Evolutionary conservation across 2,797 vertebrate species (phyloP).

Genomic region (Neosilurus hyrtlii): DNA sequence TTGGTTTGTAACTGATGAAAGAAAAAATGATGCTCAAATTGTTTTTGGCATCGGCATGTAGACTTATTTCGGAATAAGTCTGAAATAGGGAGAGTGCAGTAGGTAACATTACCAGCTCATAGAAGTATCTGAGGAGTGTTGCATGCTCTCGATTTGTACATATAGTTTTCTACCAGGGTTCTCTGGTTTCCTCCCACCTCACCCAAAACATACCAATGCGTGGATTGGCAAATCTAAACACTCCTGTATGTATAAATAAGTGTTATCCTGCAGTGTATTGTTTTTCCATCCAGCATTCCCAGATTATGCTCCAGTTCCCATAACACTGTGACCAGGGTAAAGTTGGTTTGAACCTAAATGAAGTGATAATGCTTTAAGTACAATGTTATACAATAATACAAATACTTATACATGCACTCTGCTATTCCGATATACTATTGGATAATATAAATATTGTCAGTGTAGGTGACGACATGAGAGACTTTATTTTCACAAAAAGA

Average conservation of each 20-base stretch:
- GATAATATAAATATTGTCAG: no score
- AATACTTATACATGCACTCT: background rate
- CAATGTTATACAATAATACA: background rate
- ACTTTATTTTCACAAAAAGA: background rate
- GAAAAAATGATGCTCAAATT: conserved; percentile 5
- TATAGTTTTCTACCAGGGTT: background rate
- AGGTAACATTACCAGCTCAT: no score
- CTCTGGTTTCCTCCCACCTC: background rate
- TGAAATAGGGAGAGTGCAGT: background rate
- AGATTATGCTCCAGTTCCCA: background rate
- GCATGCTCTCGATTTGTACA: background rate
- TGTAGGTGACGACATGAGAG: background rate
- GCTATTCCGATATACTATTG: background rate
- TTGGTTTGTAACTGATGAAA: background rate
- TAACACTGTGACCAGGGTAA: background rate
- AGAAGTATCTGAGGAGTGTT: background rate
- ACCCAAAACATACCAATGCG: background rate
- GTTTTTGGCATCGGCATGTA: background rate
- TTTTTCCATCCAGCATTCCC: background rate
- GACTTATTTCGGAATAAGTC: background rate
- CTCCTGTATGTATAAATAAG: background rate
- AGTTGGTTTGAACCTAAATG: background rate
- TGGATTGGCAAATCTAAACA: background rate
- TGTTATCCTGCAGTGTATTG: background rate
- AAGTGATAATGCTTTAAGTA: background rate